These are phyloP conservation scores for Glomeris maerens DNA, from an alignment of 1,140 invertebrate species.

Conservation along the genomic window DNA sequence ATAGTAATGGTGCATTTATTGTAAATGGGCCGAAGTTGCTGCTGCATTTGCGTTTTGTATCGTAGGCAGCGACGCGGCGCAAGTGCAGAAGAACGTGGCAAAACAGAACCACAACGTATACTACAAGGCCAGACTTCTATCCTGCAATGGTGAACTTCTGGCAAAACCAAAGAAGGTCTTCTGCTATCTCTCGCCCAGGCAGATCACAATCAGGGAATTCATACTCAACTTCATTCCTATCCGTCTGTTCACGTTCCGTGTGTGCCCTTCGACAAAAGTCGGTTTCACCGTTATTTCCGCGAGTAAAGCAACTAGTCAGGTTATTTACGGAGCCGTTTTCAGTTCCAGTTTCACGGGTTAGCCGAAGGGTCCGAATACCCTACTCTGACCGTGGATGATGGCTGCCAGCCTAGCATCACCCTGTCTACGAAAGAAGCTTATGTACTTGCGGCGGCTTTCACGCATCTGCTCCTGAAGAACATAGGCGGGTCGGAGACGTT, in stretches of 20 bases:
- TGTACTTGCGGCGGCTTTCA: conserved; percentile 82
- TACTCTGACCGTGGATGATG: conserved; percentile 71
- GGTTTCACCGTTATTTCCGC: conserved; percentile 17
- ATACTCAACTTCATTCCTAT: conserved; percentile 83
- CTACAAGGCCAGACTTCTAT: conserved; percentile 67
- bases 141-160: conserved; percentile 49
- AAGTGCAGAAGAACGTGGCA: conserved; percentile 72
- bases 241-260: conserved; percentile 73
- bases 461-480: conserved; percentile 82
- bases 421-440: conserved; percentile 67
- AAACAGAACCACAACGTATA: conserved; percentile 68
- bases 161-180: conserved; percentile 69
- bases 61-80: conserved; percentile 57
- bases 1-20: no score
- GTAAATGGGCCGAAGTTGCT: no score
- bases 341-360: conserved; percentile 33
- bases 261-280: conserved; percentile 83
- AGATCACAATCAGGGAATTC: conserved; percentile 81
- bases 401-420: conserved; percentile 70
- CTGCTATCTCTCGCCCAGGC: conserved; percentile 52
- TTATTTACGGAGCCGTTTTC: no score
- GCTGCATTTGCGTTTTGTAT: conserved; percentile 20
- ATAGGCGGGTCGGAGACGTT: conserved; percentile 88
- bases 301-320: no score
- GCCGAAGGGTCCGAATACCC: conserved; percentile 32